Conservation (phyloP, 2,888 invertebrate species). For the Ametastegia equiseti region DNA sequence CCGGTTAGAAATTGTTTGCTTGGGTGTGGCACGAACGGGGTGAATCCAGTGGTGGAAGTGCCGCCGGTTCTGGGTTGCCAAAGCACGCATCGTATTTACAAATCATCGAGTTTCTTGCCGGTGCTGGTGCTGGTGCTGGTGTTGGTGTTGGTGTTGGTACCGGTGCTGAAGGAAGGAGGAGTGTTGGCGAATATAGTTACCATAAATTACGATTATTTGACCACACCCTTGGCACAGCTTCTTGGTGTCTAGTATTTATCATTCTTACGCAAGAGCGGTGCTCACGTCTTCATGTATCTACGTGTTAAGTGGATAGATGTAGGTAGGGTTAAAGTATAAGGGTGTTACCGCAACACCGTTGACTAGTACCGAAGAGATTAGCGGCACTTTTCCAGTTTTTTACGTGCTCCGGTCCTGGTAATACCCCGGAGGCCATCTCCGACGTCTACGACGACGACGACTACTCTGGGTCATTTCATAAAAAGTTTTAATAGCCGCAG, state of each 20-base stretch:
- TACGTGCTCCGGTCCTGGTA: background rate
- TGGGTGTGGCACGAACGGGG: background rate
- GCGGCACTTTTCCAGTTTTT: constrained; percentile 53
- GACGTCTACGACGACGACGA: background rate
- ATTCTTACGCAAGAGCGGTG: constrained; percentile 6
- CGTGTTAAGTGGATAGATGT: too few relatives aligned
- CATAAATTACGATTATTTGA: constrained; percentile 39
- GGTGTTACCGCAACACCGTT: constrained; percentile 17
- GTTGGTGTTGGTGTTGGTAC: too few relatives aligned
- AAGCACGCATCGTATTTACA: constrained; percentile 19
- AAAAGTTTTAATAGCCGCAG: constrained; percentile 64
- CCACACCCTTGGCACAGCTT: constrained; percentile 36
- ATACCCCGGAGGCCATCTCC: background rate
- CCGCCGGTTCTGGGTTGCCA: constrained; percentile 14
- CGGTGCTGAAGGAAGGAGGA: background rate
- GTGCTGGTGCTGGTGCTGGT: too few relatives aligned
- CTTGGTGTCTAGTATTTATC: background rate
- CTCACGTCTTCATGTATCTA: background rate
- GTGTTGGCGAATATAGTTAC: constrained; percentile 19
- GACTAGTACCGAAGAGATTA: constrained; percentile 25
- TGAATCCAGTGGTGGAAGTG: background rate
- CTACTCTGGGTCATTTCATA: constrained; percentile 43
- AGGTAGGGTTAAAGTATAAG: background rate
- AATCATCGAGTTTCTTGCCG: constrained; percentile 19
- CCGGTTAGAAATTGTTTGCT: constrained; percentile 12